Base-by-base conservation (phyloP, 2,797 vertebrate species). In the Betta splendens region DNA sequence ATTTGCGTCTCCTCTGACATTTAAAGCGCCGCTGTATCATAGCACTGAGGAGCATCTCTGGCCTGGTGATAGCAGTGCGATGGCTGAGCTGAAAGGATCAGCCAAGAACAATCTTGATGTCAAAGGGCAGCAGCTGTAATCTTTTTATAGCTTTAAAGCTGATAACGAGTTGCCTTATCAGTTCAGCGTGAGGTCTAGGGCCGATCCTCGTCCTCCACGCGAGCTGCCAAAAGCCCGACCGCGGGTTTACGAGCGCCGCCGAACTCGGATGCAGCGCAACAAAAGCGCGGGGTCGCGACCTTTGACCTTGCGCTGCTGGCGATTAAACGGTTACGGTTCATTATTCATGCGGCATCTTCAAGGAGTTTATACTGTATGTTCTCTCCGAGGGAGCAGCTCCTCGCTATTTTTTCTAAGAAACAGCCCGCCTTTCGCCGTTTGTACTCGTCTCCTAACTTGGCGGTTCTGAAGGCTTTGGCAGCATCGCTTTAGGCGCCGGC, bases 121-220 rank as follows among this genome's bases (percentile, higher is more conserved):
- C 65, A 83, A 72, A 77, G 69, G 72, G 43, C 57, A 64, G 18
- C 7, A 42, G 46, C 32, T 71, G 7, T 60, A 73, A 76, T 77
- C 38, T 70, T 70, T 79, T 67, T 78, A 53, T 54, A 58, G 54
- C 25, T 64, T 75, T 75, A 49, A 59, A 35, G 42, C 60, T 43
- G 46, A 39, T 73, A 63, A 77, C 25, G 47, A 4, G 51, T 65
- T 58, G 38, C 33, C 28, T 67, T 62, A 62, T 81, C 69, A 16
- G 33, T 63, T 26, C 25, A 64, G 42, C 37, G 20, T 10, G 33
- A 60, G 69, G 40, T 55, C 25, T 47, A 15, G 39, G 62, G 39
- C 38, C 44, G 16, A 48, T n/a, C 15, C 15, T 32, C 9, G 48
- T n/a, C 15, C 15, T 32, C 9, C 16, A 21, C 9, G 33, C 62